Conservation (phyloP, 1,140 invertebrate species). For the Formica selysi region DNA sequence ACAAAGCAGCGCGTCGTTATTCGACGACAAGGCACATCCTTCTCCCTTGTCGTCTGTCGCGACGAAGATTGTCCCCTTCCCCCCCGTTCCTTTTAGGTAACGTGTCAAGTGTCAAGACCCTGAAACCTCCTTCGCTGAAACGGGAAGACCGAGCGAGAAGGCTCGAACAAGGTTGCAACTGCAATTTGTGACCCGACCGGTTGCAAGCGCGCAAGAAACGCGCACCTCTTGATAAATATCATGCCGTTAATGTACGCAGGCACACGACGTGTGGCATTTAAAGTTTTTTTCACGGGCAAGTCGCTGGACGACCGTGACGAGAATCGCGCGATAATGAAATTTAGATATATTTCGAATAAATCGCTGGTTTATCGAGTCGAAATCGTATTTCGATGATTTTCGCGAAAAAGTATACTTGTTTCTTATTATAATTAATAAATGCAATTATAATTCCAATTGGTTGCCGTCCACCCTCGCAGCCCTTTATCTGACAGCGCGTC, state of each 20-base stretch:
- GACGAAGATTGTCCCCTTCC: not conserved
- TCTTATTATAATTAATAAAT: not conserved
- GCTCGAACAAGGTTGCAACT: constrained; percentile 67
- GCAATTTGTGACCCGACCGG: constrained; percentile 68
- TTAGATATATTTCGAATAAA: not conserved
- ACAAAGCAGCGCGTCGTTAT: not conserved
- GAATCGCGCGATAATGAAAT: constrained; percentile 7
- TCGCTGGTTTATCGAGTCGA: not conserved
- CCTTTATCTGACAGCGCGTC: not conserved
- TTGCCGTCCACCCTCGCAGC: too few relatives aligned
- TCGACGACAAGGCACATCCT: not conserved
- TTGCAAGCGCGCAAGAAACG: constrained; percentile 43
- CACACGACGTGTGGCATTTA: constrained; percentile 20
- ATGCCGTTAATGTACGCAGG: constrained; percentile 5
- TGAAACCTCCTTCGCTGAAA: constrained; percentile 73
- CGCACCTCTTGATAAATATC: constrained; percentile 43
- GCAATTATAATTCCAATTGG: not conserved
- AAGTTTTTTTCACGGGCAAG: constrained; percentile 19
- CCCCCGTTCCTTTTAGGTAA: constrained; percentile 35
- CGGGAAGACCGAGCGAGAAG: constrained; percentile 66
- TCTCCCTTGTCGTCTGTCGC: not conserved
- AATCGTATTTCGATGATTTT: not conserved
- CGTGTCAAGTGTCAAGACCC: constrained; percentile 72
- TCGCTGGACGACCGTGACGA: not conserved
- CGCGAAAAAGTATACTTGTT: not conserved